Percentiles rank a stretch among this genome's conserved stretches.
phyloP scores from a whole-genome alignment of 2,797 vertebrate genomes.

The Melopsittacus undulatus region DNA sequence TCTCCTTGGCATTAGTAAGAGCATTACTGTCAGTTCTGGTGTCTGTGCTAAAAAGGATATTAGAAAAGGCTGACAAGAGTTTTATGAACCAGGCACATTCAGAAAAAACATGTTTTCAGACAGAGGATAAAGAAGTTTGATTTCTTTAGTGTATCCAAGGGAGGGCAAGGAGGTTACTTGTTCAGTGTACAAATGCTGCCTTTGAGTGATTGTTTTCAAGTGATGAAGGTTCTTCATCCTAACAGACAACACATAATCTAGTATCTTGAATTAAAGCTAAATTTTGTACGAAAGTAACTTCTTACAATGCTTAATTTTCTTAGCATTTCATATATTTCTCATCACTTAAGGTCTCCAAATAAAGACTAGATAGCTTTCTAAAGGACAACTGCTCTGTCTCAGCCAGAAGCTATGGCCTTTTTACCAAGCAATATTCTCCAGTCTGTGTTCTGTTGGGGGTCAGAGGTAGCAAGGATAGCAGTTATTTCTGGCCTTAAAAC shows the following conservation, averaged over 20 bases:
- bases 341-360: not conserved
- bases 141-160: not conserved
- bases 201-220: not conserved
- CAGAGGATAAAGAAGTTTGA: not conserved
- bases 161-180: not conserved
- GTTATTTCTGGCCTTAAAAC: not conserved
- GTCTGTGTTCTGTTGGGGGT: not conserved
- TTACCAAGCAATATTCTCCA: not conserved
- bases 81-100: not conserved
- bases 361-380: not conserved
- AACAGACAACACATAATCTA: not conserved
- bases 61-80: not conserved
- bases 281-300: not conserved
- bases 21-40: not conserved
- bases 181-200: not conserved
- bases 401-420: not conserved
- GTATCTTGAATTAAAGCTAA: not conserved
- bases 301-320: not conserved
- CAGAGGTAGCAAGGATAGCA: not conserved
- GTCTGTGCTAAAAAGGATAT: not conserved
- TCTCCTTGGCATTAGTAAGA: slow-evolving; percentile 14
- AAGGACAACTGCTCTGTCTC: not conserved
- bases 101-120: not conserved
- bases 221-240: not conserved
- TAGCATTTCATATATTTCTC: not conserved